Conservation (phyloP, 2,888 invertebrate genomes). For the Orthonevra nobilis region DNA sequence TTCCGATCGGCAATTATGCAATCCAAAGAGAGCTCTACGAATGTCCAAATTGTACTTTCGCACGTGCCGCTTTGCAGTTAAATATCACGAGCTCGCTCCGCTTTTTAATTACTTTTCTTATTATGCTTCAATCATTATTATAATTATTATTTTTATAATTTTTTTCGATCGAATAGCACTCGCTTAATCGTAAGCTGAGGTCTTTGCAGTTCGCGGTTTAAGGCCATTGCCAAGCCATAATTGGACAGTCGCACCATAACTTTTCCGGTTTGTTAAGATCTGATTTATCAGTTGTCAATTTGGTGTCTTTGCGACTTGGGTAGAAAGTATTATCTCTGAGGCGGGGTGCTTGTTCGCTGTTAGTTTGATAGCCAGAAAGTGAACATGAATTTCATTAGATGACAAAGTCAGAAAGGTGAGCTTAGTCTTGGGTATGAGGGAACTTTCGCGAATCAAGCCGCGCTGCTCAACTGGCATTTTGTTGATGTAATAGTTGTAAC, state of each 20-base stretch:
- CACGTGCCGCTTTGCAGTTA: too few species aligned
- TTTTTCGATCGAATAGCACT: too few species aligned
- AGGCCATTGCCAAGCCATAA: too few species aligned
- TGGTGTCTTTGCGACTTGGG: constrained; percentile 42
- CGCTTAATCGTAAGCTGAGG: too few species aligned
- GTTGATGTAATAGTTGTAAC: background rate
- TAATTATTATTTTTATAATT: too few species aligned
- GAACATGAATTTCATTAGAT: constrained; percentile 25
- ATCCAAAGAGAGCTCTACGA: too few species aligned
- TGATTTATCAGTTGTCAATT: constrained; percentile 39
- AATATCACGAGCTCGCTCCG: too few species aligned
- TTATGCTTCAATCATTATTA: too few species aligned
- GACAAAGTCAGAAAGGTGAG: background rate
- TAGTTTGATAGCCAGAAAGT: constrained; percentile 23
- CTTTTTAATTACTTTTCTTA: too few species aligned
- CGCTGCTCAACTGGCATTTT: background rate
- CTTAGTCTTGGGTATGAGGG: background rate
- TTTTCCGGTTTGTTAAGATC: constrained; percentile 33
- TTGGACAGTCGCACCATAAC: background rate
- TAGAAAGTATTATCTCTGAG: constrained; percentile 43
- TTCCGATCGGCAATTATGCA: too few species aligned
- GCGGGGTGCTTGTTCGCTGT: background rate
- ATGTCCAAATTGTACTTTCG: too few species aligned
- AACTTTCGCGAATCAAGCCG: constrained; percentile 50
- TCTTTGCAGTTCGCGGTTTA: too few species aligned